Evolutionary conservation across 2,113 vertebrate genomes (phyloP), one percentile per base, ranked within the genome.

Genomic region (Spheniscus mendiculus): DNA sequence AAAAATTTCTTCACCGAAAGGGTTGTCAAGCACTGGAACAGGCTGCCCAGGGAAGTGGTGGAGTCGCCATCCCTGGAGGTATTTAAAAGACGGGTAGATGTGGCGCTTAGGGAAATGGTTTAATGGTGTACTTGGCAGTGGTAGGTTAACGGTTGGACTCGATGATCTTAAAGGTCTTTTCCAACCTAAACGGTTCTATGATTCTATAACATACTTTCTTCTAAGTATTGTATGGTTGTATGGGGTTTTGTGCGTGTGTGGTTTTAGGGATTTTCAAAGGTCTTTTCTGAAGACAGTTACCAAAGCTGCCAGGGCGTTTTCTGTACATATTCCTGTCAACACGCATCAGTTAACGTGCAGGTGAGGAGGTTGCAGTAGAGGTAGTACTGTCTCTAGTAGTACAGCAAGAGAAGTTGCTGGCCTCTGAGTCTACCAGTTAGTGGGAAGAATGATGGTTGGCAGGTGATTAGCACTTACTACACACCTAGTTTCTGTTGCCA

Each of bases 171-270:
- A 15, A 42, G 42, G 42, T 42, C 42, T 42, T 42, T 42, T 42
- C 42, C 42, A 42, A 42, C 42, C 42, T 42, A 42, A 42, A 42
- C 5, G 6, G 7, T 42, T 42, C 42, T 42, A 3, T 42, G 42
- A 42, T 3, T 29, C 11, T 5, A 2, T 20, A 34, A 5, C 0
- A 2, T 44, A 14, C 38, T 85, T 61, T 42, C 17, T 49, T 29
- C 29, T 38, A 22, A n/a, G 49, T 29, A 7, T 3, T 32, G 19
- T 15, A 10, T 15, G 18, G 44, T 7, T 45, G 22, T 13, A 16
- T 22, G 34, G 45, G 17, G 52, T 10, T 19, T 10, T 49, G 47
- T 47, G 52, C 58, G 47, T n/a, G 58, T 27, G 26, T 78, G 25
- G 34, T 59, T n/a, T 66, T 4, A 5, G 58, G 61, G 47, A 9